Conservation (phyloP, 2,888 invertebrate genomes). For the Drosophila subquinaria region DNA sequence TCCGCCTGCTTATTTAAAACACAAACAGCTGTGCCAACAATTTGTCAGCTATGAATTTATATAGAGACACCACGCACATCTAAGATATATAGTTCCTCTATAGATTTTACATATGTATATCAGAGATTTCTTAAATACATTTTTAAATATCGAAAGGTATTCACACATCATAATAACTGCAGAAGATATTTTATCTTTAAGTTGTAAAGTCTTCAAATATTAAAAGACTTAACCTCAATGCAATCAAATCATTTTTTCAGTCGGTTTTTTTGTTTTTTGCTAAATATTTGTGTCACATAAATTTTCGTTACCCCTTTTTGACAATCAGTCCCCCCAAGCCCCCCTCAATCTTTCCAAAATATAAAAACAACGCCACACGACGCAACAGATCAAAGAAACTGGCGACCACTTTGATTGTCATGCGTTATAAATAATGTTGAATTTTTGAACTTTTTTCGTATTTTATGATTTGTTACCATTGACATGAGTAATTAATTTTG, state of each 20-base stretch:
- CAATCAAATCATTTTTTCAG: slow-evolving; percentile 47
- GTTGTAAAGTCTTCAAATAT: slow-evolving; percentile 33
- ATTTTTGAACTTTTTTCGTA: slow-evolving; percentile 45
- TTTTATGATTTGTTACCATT: slow-evolving; percentile 73
- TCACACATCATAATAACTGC: slow-evolving; percentile 22
- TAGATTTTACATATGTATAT: background rate
- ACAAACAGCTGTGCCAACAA: slow-evolving; percentile 78
- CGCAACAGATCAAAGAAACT: slow-evolving; percentile 70
- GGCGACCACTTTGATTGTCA: slow-evolving; percentile 66
- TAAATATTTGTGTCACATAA: slow-evolving; percentile 76
- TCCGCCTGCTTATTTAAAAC: slow-evolving; percentile 77
- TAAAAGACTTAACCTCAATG: slow-evolving; percentile 63
- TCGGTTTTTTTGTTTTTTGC: slow-evolving; percentile 65
- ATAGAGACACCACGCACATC: slow-evolving; percentile 12
- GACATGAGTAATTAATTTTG: slow-evolving; percentile 79
- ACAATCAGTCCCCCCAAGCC: background rate
- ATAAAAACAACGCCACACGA: slow-evolving; percentile 64
- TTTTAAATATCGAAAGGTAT: slow-evolving; percentile 5
- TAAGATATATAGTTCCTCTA: background rate
- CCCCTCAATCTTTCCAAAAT: background rate
- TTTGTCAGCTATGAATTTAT: slow-evolving; percentile 68
- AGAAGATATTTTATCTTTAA: slow-evolving; percentile 41
- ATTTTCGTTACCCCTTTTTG: slow-evolving; percentile 63
- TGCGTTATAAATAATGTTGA: slow-evolving; percentile 72
- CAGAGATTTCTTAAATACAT: slow-evolving; percentile 2